phyloP scores from a whole-genome alignment of 2,888 invertebrate species.

The Dolichopus griseipennis region DNA sequence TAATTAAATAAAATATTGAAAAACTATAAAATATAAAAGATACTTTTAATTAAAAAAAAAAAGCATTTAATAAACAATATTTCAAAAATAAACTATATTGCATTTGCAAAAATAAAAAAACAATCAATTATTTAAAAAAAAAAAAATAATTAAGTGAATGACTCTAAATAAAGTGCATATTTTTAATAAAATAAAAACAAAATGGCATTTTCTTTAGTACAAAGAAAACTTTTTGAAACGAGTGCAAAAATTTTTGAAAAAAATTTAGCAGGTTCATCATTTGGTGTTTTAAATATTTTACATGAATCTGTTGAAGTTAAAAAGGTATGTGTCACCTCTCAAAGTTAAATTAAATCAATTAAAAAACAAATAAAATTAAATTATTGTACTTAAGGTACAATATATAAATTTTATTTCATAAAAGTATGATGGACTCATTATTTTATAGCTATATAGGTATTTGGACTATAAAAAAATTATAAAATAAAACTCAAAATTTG shows the following conservation, averaged over 20 bases:
- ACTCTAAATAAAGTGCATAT: too few relatives aligned
- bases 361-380: too few relatives aligned
- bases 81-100: background rate
- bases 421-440: too few relatives aligned
- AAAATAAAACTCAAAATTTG: too few relatives aligned
- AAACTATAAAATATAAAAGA: background rate
- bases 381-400: too few relatives aligned
- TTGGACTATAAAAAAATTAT: too few relatives aligned
- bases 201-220: constrained; percentile 2
- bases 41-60: background rate
- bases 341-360: too few relatives aligned
- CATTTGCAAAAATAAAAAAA: too few relatives aligned
- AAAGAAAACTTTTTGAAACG: background rate
- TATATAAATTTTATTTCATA: too few relatives aligned
- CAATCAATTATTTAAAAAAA: too few relatives aligned
- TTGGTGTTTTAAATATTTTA: background rate
- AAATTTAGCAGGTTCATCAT: background rate
- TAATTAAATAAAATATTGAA: background rate
- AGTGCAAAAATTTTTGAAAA: background rate
- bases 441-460: too few relatives aligned
- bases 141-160: too few relatives aligned
- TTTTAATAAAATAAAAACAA: background rate
- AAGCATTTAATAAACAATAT: background rate
- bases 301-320: background rate
- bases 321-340: background rate